A percentile compares a stretch with the other conserved stretches of the same genome.
phyloP scores from a whole-genome alignment of 1,140 invertebrate genomes.

The Gonatopus flavifemur region DNA sequence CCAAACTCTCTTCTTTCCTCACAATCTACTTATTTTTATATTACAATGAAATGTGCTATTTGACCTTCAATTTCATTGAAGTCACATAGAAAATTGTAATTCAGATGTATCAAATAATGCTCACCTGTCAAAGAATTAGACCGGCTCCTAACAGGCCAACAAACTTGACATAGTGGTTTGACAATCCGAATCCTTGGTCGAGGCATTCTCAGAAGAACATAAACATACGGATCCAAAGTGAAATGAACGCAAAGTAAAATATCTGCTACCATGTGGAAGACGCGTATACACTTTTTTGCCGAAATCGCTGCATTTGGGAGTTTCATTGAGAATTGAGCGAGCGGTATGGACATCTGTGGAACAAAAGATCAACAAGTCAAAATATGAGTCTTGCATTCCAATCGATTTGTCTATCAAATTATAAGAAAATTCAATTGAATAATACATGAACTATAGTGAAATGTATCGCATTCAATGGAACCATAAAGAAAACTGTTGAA shows the following conservation, averaged over 20 bases:
- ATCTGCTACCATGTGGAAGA: constrained; percentile 67
- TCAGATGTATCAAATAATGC: neutral
- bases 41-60: too few species aligned
- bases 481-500: too few species aligned
- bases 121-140: constrained; percentile 48
- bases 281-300: constrained; percentile 34
- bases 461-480: too few species aligned
- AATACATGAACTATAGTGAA: too few species aligned
- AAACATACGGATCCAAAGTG: constrained; percentile 79
- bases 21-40: too few species aligned
- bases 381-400: too few species aligned
- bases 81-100: too few species aligned
- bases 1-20: too few species aligned
- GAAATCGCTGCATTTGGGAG: constrained; percentile 24
- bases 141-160: constrained; percentile 45
- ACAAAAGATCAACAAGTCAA: too few species aligned
- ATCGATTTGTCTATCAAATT: too few species aligned
- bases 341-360: constrained; percentile 68
- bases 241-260: constrained; percentile 80
- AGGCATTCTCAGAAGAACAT: constrained; percentile 68
- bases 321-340: constrained; percentile 59
- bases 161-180: constrained; percentile 48
- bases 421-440: too few species aligned
- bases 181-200: constrained; percentile 44
- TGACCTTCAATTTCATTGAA: too few species aligned